Base-by-base conservation (phyloP, 64 coral and sea anemone species). In the Dendrophyllia cribrosa region DNA sequence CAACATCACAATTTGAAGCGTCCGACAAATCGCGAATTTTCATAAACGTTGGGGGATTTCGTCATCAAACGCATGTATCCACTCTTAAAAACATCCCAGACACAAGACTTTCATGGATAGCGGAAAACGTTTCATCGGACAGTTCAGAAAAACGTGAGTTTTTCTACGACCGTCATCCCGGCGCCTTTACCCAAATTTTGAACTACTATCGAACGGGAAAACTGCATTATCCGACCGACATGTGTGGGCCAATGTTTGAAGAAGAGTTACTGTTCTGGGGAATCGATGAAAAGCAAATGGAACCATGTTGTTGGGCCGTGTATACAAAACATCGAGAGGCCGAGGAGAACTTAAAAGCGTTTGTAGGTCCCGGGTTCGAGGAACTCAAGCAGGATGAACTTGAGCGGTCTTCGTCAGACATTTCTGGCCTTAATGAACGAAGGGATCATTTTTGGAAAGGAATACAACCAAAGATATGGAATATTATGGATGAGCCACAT, bases 281-380 rank as follows among this genome's bases (percentile, higher is more conserved):
- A 90, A 94, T 97, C 50, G 95, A 97, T 52, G 95, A 97, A 49
- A 94, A 97, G 24, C 95, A 97, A 86, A 97, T 97, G 95, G 95
- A 97, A 9, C 95, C 95, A 3, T 97, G 95, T 70, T 97, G 95
- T 50, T 97, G 95, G 95, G 92, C 90, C 13, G 94, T 76, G 2
- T 97, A 91, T 26, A 97, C 95, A 7, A 92, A 97, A 23, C 95
- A 97, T 77, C 91, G 95, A 4, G 95, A 97, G 75, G 95, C 95
- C 0, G 95, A 97, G 50, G 83, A 91, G 44, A 97, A 97, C 55
- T 70, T 97, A 7, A 97, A 94, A 88, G 95, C 92, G 5, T 97
- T 97, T 51, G 95, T 97, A 10, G 95, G 95, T 17, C 95, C 95
- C 8, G 95, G 88, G 66, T 97, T 97, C 21, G 92, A 97, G 22